Evolutionary conservation across 1,140 invertebrate species (phyloP).

Genomic region (Lanistes nyassanus): DNA sequence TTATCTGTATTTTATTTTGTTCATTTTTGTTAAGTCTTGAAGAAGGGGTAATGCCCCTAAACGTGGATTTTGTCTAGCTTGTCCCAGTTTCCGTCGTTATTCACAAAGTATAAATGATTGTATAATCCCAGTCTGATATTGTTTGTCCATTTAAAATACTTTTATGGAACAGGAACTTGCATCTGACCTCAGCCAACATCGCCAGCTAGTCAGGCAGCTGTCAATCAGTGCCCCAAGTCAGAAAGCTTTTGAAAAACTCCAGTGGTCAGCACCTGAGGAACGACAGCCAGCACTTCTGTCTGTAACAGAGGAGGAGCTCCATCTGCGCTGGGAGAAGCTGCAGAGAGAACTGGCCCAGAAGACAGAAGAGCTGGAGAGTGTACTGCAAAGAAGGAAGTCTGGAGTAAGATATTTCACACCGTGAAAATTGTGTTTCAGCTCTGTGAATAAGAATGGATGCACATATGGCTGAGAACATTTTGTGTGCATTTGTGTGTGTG

Average conservation of each 20-base stretch:
- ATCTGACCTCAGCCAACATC: conserved; percentile 53
- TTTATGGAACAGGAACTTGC: conserved; percentile 42
- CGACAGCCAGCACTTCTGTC: conserved; percentile 4
- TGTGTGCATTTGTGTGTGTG: conserved; percentile 1
- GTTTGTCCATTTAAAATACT: too few relatives aligned
- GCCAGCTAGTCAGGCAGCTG: conserved; percentile 49
- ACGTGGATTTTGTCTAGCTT: too few relatives aligned
- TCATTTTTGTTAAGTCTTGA: too few relatives aligned
- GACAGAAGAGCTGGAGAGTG: conserved; percentile 50
- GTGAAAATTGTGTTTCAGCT: too few relatives aligned
- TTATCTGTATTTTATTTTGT: too few relatives aligned
- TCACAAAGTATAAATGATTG: too few relatives aligned
- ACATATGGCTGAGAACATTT: neutral
- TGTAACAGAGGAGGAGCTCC: conserved; percentile 36
- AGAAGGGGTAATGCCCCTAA: too few relatives aligned
- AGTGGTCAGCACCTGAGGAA: conserved; percentile 12
- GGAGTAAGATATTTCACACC: conserved; percentile 43
- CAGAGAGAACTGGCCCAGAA: conserved; percentile 49
- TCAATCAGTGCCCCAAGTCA: conserved; percentile 26
- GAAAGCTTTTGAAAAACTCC: conserved; percentile 1
- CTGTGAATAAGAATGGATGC: neutral
- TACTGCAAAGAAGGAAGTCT: conserved; percentile 39
- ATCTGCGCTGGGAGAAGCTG: conserved; percentile 51
- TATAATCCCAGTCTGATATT: too few relatives aligned
- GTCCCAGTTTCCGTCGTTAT: too few relatives aligned